Percentiles rank a stretch among this genome's conserved stretches.
These are phyloP conservation scores for Mylabris sibirica DNA, from an alignment of 2,888 invertebrate species.

Conservation along the genomic window DNA sequence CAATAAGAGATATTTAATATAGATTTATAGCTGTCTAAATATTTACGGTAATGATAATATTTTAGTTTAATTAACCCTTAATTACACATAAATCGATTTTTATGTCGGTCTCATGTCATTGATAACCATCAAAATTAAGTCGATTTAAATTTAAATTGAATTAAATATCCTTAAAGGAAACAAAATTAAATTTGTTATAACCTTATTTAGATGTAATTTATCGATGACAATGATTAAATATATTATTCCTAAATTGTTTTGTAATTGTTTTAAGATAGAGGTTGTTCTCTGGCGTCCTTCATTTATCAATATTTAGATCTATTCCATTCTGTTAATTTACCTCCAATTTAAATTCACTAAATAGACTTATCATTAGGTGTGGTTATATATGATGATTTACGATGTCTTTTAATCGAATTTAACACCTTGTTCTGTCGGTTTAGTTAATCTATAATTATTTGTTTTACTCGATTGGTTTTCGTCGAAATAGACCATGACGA, in stretches of 20 bases:
- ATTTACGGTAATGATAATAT: neutral
- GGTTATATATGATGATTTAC: neutral
- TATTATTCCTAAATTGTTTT: neutral
- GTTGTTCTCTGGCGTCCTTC: neutral
- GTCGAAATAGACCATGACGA: neutral
- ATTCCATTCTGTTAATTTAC: neutral
- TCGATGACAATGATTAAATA: neutral
- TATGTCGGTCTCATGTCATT: neutral
- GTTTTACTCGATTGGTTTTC: neutral
- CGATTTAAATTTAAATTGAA: neutral
- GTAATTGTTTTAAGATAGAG: neutral
- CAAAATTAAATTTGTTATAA: neutral
- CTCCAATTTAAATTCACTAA: neutral
- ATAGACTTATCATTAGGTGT: neutral
- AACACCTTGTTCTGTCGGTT: neutral
- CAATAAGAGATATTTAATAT: neutral
- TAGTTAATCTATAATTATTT: too few relatives aligned
- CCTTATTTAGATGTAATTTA: neutral
- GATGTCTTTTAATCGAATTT: neutral
- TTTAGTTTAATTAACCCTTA: neutral
- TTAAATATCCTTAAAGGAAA: neutral
- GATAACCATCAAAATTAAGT: neutral
- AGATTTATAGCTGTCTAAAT: neutral
- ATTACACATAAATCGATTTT: neutral
- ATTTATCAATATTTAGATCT: neutral